A percentile compares a stretch with the other conserved stretches of the same genome.
phyloP scores from a whole-genome alignment of 2,113 vertebrate species.

The Theristicus caerulescens region DNA sequence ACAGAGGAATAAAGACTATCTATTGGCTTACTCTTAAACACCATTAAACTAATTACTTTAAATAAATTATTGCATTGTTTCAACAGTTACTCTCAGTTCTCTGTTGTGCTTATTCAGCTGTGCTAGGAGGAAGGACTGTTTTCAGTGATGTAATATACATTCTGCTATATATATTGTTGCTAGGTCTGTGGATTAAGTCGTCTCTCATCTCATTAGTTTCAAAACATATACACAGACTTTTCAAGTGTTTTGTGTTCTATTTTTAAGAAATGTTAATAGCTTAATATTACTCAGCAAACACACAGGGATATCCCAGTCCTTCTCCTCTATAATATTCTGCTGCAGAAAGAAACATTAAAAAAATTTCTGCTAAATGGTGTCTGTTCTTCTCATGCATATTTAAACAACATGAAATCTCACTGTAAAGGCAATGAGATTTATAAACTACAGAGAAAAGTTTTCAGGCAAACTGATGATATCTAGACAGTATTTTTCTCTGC shows the following conservation, averaged over 20 bases:
- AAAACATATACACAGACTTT: background rate
- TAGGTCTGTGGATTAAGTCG: background rate
- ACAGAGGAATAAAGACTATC: background rate
- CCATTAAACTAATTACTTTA: background rate
- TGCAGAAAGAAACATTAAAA: background rate
- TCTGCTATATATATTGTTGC: background rate
- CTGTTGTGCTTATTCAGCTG: background rate
- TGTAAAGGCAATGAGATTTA: background rate
- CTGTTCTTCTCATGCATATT: background rate
- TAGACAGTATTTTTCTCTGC: background rate
- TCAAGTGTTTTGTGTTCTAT: background rate
- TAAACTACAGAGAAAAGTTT: background rate
- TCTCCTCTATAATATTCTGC: background rate
- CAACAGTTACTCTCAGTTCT: background rate
- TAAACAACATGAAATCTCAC: slow-evolving; percentile 12
- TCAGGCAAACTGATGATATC: background rate
- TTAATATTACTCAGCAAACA: background rate
- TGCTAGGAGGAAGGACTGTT: background rate
- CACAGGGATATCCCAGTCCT: background rate
- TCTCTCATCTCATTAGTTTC: background rate
- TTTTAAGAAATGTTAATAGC: background rate
- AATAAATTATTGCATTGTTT: background rate
- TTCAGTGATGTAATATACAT: background rate
- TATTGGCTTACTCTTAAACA: background rate
- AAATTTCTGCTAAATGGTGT: background rate